Evolutionary conservation across 2,888 invertebrate species (phyloP).

Genomic region (Clistopyga incitator): DNA sequence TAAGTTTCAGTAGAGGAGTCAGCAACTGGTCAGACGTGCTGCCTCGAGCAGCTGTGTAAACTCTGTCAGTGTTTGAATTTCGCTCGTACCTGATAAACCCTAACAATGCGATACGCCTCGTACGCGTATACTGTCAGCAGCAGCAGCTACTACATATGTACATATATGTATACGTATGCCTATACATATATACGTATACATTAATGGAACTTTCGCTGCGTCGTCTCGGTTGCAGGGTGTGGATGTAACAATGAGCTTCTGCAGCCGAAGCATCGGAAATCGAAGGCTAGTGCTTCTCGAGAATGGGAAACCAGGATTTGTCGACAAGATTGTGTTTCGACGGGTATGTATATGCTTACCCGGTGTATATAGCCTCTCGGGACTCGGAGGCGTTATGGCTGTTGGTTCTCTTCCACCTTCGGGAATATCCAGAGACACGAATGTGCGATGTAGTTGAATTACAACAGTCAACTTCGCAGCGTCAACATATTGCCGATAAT

Average conservation of each 20-base stretch:
- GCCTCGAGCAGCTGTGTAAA: conserved; percentile 29
- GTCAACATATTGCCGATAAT: conserved; percentile 24
- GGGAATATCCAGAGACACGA: conserved; percentile 24
- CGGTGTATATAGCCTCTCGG: conserved; percentile 15
- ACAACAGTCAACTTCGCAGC: conserved; percentile 31
- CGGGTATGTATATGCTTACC: conserved; percentile 19
- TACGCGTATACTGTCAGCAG: conserved; percentile 1
- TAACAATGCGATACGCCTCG: conserved; percentile 40
- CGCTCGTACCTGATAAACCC: conserved; percentile 43
- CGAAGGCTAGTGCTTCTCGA: conserved; percentile 44
- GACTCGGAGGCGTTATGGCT: conserved; percentile 39
- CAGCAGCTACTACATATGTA: background rate
- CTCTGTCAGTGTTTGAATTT: conserved; percentile 47
- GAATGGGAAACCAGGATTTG: conserved; percentile 37
- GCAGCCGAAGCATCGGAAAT: conserved; percentile 51
- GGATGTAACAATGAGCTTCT: background rate
- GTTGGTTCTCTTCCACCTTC: background rate
- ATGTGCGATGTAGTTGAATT: conserved; percentile 1
- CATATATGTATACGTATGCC: background rate
- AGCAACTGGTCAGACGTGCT: conserved; percentile 58
- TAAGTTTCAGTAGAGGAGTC: conserved; percentile 57
- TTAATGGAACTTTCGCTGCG: conserved; percentile 14
- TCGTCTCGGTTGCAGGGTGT: background rate
- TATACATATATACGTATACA: background rate
- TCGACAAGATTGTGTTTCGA: conserved; percentile 43